Evolutionary conservation across 2,113 vertebrate genomes (phyloP).

Genomic region (Odontesthes bonariensis): DNA sequence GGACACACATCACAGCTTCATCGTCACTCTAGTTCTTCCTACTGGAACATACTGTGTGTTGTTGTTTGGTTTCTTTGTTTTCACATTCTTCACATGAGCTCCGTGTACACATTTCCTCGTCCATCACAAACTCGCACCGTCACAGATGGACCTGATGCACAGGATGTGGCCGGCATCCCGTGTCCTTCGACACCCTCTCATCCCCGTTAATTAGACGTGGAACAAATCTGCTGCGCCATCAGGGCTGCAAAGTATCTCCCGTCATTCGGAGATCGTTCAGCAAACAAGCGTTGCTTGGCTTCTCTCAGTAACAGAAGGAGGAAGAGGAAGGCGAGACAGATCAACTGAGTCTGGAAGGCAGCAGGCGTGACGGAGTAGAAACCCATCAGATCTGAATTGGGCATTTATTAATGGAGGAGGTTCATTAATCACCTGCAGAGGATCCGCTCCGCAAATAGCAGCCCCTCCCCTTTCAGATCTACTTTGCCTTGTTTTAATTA

Average conservation of each 20-base stretch:
- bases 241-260: slow-evolving; percentile 54
- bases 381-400: no score
- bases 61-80: slow-evolving; percentile 48
- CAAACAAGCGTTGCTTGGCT: slow-evolving; percentile 45
- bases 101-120: slow-evolving; percentile 7
- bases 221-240: slow-evolving; percentile 51
- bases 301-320: slow-evolving; percentile 25
- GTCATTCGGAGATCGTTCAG: slow-evolving; percentile 40
- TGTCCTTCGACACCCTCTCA: slow-evolving; percentile 66
- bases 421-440: slow-evolving; percentile 22
- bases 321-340: slow-evolving; percentile 35
- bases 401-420: slow-evolving; percentile 13
- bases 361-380: slow-evolving; percentile 9
- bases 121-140: background rate
- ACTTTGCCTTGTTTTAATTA: background rate
- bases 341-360: slow-evolving; percentile 24
- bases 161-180: slow-evolving; percentile 59
- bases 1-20: slow-evolving; percentile 2
- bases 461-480: background rate
- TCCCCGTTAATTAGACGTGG: slow-evolving; percentile 65
- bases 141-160: slow-evolving; percentile 66
- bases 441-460: slow-evolving; percentile 10
- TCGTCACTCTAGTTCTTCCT: background rate
- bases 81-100: slow-evolving; percentile 28
- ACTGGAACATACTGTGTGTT: slow-evolving; percentile 12